phyloP scores from a whole-genome alignment of 2,797 vertebrate genomes.

The Coracias cyanogaster region DNA sequence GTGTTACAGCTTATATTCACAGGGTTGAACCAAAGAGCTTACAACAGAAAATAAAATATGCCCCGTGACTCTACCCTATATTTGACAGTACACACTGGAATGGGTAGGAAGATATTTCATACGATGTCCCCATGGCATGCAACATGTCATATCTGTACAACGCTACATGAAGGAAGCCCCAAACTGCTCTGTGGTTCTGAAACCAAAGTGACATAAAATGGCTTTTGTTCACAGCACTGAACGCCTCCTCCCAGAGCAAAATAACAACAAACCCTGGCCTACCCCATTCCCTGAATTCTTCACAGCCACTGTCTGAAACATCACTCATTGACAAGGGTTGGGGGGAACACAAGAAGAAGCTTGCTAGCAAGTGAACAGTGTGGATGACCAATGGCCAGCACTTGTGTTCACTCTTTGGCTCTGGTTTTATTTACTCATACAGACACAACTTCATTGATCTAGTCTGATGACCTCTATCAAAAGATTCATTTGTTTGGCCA shows the following conservation, averaged over 20 bases:
- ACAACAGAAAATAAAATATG: background rate
- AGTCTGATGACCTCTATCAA: background rate
- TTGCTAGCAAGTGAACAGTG: background rate
- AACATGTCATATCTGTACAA: background rate
- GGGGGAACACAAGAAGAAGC: background rate
- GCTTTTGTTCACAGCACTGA: background rate
- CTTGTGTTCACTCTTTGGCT: background rate
- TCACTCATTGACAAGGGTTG: background rate
- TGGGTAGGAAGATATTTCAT: background rate
- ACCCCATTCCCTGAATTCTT: background rate
- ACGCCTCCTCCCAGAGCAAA: background rate
- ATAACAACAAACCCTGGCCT: background rate
- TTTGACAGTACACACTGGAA: background rate
- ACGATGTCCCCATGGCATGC: background rate
- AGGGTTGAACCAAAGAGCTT: background rate
- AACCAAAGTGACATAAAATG: background rate
- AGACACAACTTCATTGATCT: background rate
- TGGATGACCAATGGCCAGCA: background rate
- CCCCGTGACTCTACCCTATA: background rate
- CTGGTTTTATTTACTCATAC: background rate
- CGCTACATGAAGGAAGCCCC: background rate
- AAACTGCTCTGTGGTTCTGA: background rate
- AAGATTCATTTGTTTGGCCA: background rate
- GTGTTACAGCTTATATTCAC: background rate
- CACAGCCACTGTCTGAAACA: background rate